phyloP scores from a whole-genome alignment of 1,140 invertebrate species.

The Atta texana region DNA sequence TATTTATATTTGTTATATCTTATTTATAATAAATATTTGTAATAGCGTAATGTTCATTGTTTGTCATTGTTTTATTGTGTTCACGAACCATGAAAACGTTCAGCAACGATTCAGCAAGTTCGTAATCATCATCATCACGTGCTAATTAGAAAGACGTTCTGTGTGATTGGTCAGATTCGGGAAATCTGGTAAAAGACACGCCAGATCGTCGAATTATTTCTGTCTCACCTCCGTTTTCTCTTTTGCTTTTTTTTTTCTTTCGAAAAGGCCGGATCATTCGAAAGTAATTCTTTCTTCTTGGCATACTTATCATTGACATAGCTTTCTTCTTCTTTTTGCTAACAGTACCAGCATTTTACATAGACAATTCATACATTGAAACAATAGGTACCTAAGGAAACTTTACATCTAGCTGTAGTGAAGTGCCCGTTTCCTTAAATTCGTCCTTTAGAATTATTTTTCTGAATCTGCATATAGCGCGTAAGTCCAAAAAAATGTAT shows the following conservation, averaged over 20 bases:
- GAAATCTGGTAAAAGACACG: slow-evolving; percentile 61
- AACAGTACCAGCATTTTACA: slow-evolving; percentile 63
- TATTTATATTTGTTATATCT: slow-evolving; percentile 80
- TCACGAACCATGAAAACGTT: slow-evolving; percentile 74
- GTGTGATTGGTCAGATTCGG: slow-evolving; percentile 69
- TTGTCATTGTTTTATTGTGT: slow-evolving; percentile 73
- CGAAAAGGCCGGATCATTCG: slow-evolving; percentile 42
- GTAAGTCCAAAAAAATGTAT: slow-evolving; percentile 29
- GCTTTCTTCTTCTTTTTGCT: slow-evolving; percentile 15
- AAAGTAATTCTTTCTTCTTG: slow-evolving; percentile 53
- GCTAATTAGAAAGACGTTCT: slow-evolving; percentile 75
- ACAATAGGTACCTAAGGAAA: slow-evolving; percentile 74
- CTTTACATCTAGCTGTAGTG: slow-evolving; percentile 70
- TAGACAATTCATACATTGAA: slow-evolving; percentile 70
- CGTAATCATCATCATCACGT: slow-evolving; percentile 70
- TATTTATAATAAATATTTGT: slow-evolving; percentile 81
- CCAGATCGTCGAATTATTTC: slow-evolving; percentile 48
- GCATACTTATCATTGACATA: slow-evolving; percentile 16
- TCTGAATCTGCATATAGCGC: neutral
- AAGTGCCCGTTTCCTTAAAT: slow-evolving; percentile 69
- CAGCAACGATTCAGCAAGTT: slow-evolving; percentile 71
- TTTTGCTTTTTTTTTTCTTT: slow-evolving; percentile 16
- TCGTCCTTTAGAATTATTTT: slow-evolving; percentile 65
- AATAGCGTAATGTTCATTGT: slow-evolving; percentile 78
- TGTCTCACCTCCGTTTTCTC: slow-evolving; percentile 29